Evolutionary conservation across 2,888 invertebrate species (phyloP), one percentile per base, ranked within the genome.

Genomic region (Lasioglossum vierecki): DNA sequence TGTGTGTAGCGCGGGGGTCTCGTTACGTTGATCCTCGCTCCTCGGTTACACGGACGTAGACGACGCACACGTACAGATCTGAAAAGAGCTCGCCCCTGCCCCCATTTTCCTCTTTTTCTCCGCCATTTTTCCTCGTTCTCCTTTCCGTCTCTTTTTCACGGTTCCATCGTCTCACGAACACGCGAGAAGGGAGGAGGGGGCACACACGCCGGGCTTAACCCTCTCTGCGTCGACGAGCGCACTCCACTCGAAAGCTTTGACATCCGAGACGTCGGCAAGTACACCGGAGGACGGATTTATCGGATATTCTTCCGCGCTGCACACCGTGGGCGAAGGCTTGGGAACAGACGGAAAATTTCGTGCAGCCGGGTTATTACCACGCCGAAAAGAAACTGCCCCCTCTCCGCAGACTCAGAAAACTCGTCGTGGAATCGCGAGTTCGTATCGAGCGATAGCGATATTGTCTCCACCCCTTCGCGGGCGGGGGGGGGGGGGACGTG

Each of bases 211-310:
- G 57, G 4, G 60, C 44, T 79, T 80, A 85, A 84, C 84, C 79
- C 83, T 71, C 84, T 80, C 71, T 39, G 39, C 77, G 39, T 66
- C 77, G 79, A 73, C 86, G 72, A 87, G 87, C 84, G 76, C 79
- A 82, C 90, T 88, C 83, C 88, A 82, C 88, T 87, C 84, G 86
- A 89, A 91, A 88, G 91, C 91, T 91, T 91, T 91, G 91, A 90
- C 89, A 91, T 90, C 88, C 86, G 88, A 89, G 89, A 86, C 86
- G 90, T 88, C 88, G 84, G 86, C 88, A 82, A 84, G 89, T 89
- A 88, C 86, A 87, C 80, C 78, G 80, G 82, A 83, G 89, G 78
- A 88, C 86, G 81, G 85, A 88, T 89, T 89, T 89, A 89, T 88
- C 88, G 89, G 88, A 89, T 87, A 89, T 89, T 89, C 88, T 89